These are phyloP conservation scores for Lamellibrachia columna DNA, from an alignment of 2,888 invertebrate species.

Conservation along the genomic window DNA sequence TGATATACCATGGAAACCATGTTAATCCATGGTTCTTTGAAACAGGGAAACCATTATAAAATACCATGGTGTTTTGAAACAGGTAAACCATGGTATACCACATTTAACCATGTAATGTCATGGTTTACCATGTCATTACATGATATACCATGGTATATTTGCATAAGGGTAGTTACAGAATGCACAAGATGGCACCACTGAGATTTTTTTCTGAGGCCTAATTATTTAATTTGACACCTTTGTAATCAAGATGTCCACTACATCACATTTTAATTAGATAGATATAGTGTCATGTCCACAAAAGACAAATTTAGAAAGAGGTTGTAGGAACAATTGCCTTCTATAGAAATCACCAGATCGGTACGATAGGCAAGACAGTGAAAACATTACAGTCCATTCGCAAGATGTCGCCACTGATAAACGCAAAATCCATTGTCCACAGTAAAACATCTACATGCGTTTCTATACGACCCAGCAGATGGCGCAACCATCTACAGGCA, in stretches of 20 bases:
- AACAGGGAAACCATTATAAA: too few relatives aligned
- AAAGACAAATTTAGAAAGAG: not conserved
- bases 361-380: not conserved
- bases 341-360: not conserved
- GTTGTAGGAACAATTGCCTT: not conserved
- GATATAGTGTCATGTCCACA: not conserved
- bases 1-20: too few relatives aligned
- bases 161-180: too few relatives aligned
- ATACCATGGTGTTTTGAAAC: too few relatives aligned
- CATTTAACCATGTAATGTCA: too few relatives aligned
- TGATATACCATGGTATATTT: too few relatives aligned
- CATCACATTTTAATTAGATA: not conserved
- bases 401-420: not conserved
- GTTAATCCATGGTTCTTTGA: too few relatives aligned
- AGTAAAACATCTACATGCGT: not conserved
- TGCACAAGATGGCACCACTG: too few relatives aligned
- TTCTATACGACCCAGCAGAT: not conserved
- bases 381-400: not conserved
- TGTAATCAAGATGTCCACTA: not conserved
- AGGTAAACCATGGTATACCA: too few relatives aligned
- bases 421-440: not conserved
- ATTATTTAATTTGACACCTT: not conserved
- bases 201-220: too few relatives aligned
- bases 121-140: too few relatives aligned
- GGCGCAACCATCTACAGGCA: not conserved